Base-by-base conservation (phyloP, 2,888 invertebrate genomes). In the Drosophila aldrichi region DNA sequence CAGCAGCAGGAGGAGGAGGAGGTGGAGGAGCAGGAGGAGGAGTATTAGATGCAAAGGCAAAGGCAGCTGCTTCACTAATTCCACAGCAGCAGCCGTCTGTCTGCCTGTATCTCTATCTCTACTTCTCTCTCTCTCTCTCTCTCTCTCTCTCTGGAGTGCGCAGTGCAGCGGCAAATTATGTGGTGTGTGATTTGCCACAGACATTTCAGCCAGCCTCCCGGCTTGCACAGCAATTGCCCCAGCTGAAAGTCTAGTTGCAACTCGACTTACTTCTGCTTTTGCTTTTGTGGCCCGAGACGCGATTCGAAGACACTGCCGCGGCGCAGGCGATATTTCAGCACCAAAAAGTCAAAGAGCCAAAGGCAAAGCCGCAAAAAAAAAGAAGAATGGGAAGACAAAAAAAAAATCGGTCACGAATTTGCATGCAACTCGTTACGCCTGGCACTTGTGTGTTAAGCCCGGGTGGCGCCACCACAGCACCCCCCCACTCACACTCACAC, bases 151-250 rank as follows among this genome's bases (percentile, higher is more conserved):
- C 34, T 25, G 49, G 72, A 74, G 73, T 71, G 70, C 60, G 79
- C 75, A 73, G 80, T 90, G 91, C 90, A 90, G 90, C 91, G 85
- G 89, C 81, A 89, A 89, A 89, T 89, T 87, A 90, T 90, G 89
- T 90, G 90, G 91, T 81, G 75, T 88, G 87, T 86, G 83, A 89
- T 89, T 90, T 85, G 89, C 81, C 77, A 79, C 80, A 79, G 74
- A 73, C 78, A 63, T 70, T 65, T 71, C 65, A 61, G 44, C 72
- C 78, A 58, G 68, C 73, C 61, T 62, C 67, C 57, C 20, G 34
- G 36, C 56, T 54, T 52, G 41, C 49, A 41, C 48, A 46, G 40
- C 40, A 40, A 55, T 48, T 55, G 36, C 34, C 43, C 34, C 34
- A n/a, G 43, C 38, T 56, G 48, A 61, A 54, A 66, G 64, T 61